Base-by-base conservation (phyloP, 1,140 invertebrate species). In the Melanaphis sacchari region DNA sequence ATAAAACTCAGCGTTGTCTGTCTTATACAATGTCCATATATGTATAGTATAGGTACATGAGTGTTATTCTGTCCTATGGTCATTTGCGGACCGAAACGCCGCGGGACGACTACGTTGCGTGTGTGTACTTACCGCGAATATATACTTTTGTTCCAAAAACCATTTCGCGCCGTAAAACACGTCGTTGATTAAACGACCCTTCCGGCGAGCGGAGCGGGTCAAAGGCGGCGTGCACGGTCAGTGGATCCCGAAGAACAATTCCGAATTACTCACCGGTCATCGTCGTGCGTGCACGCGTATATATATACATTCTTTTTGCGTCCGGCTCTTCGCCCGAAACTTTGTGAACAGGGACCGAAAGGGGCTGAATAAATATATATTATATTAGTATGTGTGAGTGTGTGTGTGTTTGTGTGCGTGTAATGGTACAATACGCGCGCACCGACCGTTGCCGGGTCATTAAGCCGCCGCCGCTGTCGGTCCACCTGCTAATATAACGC, bases 401-500 rank as follows among this genome's bases (percentile, higher is more conserved):
- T 36, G 46, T 88, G n/a, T n/a, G 18, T 24, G 31, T 49, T 15
- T 11, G n/a, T 26, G 18, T 21, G 49, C 38, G 52, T 59, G 49
- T 90, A 76, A 76, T 76, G 31, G 59, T 76, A 76, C 31, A 76
- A 76, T 43, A 88, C 36, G 49, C 85, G 24, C 4, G 43, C 91
- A 11, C 43, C 91, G 90, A 38, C 66, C 76, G 91, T 93, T 93
- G 66, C 90, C 76, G 91, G 91, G 91, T 93, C 91, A 93, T 93
- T 93, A 93, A 93, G 91, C 81, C 81, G 90, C 90, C 24, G 40
- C 52, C 52, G 85, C 85, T 49, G 87, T n/a, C 49, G 90, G 91
- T 92, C 91, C 91, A 92, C 91, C 91, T 92, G 91, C 91, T 92
- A 84, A 92, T 59, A 76, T 76, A 92, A 92, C 76, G 91, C 54